Evolutionary conservation across 2,113 vertebrate species (phyloP), one percentile per base, ranked within the genome.

Genomic region (Podarcis cretensis): DNA sequence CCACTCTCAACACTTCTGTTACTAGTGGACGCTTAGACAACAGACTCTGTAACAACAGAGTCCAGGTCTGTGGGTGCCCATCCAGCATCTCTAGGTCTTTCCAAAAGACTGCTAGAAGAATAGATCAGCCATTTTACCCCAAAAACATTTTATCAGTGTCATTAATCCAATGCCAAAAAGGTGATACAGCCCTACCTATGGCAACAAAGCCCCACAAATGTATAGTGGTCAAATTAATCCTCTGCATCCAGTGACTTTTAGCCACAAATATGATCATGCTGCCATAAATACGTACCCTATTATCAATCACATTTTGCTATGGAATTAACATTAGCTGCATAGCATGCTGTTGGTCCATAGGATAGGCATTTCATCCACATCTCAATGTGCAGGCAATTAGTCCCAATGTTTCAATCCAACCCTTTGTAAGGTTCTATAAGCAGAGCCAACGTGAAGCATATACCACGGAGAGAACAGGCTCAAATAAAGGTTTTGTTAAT

Each of bases 151-250:
- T 68, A 63, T 43, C 6, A 68, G 40, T 5, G 20, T 9, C 14
- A 87, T 73, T 80, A 87, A 81, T 81, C 1, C 18, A 9, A 82
- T 75, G 54, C 68, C 18, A 87, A 87, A 71, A 71, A 87, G 69
- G 13, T 54, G 20, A 25, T 32, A 78, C 20, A 5, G 27, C 25
- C 7, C 43, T 74, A 37, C 27, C 59, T 63, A 63, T 63, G 59
- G 32, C 14, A 32, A 75, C 59, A 69, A 35, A 71, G 7, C 1
- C 18, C 27, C 25, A 37, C 35, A 40, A 8, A 77, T 18, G 13
- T 2, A 74, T n/a, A 40, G 43, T 43, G 27, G 20, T 10, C 30
- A 88, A 35, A 9, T 40, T 1, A 27, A 54, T 76, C 59, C 10
- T 69, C 30, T 78, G 23, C 0, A 27, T 65, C 37, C 54, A 76